These are phyloP conservation scores for Agrochola lota DNA, from an alignment of 2,888 invertebrate genomes.

Conservation along the genomic window DNA sequence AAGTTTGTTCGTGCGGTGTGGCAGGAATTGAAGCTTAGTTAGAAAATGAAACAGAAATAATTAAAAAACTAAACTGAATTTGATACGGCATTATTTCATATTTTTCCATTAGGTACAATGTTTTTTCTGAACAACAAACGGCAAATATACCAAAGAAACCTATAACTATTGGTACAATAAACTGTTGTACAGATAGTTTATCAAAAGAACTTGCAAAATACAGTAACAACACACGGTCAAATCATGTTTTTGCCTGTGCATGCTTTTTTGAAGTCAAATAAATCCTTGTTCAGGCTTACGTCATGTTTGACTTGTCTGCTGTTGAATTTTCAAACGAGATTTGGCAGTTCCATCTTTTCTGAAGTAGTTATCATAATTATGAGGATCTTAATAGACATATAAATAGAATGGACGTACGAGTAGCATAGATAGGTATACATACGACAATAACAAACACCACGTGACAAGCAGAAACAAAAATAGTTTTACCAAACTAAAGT, in stretches of 20 bases:
- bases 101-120: background rate
- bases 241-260: slow-evolving; percentile 27
- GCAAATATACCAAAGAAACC: slow-evolving; percentile 2
- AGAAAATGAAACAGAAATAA: slow-evolving; percentile 7
- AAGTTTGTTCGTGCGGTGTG: slow-evolving; percentile 29
- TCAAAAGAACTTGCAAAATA: slow-evolving; percentile 20
- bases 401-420: slow-evolving; percentile 33
- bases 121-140: background rate
- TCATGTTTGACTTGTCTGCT: slow-evolving; percentile 50
- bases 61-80: background rate
- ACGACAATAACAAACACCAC: slow-evolving; percentile 42
- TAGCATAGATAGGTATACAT: background rate
- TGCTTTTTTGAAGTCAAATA: slow-evolving; percentile 50
- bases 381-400: slow-evolving; percentile 21
- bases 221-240: slow-evolving; percentile 8
- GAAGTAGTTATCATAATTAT: background rate
- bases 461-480: slow-evolving; percentile 44
- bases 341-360: slow-evolving; percentile 7
- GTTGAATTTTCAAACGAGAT: slow-evolving; percentile 22
- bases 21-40: slow-evolving; percentile 23
- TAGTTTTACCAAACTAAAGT: slow-evolving; percentile 40
- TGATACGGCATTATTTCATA: background rate
- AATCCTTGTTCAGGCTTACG: slow-evolving; percentile 49
- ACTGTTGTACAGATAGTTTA: slow-evolving; percentile 10
- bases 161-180: slow-evolving; percentile 6